Evolutionary conservation across 2,888 invertebrate species (phyloP).

Genomic region (Ormyrus thymus): DNA sequence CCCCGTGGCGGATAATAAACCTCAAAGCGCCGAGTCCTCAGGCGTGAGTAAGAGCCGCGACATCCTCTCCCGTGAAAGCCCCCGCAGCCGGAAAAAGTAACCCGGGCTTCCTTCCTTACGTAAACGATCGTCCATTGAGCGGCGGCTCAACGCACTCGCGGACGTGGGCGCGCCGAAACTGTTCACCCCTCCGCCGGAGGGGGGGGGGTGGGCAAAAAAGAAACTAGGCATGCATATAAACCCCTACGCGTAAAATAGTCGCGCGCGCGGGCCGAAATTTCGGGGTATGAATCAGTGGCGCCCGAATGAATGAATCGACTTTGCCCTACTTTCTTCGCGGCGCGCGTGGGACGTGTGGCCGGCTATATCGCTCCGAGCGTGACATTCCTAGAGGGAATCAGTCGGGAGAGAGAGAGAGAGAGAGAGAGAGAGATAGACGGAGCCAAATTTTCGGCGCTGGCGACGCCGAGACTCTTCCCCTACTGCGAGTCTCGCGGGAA

Average conservation of each 20-base stretch:
- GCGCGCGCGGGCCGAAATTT: conserved; percentile 31
- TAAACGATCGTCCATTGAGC: too few species aligned
- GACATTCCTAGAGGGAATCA: not conserved
- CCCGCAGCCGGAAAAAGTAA: not conserved
- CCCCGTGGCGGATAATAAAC: not conserved
- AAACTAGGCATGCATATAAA: not conserved
- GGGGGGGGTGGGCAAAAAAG: too few species aligned
- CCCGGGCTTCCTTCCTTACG: too few species aligned
- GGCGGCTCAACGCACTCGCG: not conserved
- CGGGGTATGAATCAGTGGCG: conserved; percentile 62
- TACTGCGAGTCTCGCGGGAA: conserved; percentile 45
- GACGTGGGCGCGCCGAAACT: not conserved
- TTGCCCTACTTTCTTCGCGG: conserved; percentile 66
- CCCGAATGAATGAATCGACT: conserved; percentile 68
- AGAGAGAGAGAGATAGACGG: not conserved
- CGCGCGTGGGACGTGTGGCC: conserved; percentile 15
- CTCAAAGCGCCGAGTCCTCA: too few species aligned
- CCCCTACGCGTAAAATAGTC: not conserved
- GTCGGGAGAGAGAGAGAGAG: not conserved
- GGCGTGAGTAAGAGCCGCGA: too few species aligned
- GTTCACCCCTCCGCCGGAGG: too few species aligned
- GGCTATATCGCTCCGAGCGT: conserved; percentile 61
- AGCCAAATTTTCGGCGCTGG: too few species aligned
- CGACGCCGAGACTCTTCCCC: not conserved
- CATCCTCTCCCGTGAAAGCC: not conserved